Conservation (phyloP, 2,797 vertebrate genomes). For the Natrix natrix region DNA sequence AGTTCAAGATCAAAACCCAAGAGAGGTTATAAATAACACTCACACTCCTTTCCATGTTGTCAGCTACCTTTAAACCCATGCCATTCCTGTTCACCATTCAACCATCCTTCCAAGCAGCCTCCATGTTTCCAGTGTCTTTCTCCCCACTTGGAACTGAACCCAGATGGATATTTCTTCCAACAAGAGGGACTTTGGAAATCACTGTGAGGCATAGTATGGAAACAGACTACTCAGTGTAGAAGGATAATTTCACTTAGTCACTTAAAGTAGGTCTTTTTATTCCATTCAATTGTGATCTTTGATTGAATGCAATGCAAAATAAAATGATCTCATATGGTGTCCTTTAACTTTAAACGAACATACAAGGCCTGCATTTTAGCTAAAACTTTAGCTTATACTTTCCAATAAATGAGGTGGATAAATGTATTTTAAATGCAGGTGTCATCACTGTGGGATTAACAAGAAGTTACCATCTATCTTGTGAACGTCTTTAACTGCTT, state of each 20-base stretch:
- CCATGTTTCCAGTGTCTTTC: too few species aligned
- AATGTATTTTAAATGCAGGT: constrained; percentile 56
- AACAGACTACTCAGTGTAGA: not conserved
- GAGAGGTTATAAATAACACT: too few species aligned
- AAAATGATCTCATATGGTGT: constrained; percentile 20
- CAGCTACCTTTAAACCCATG: too few species aligned
- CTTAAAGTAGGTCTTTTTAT: not conserved
- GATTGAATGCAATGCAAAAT: constrained; percentile 22
- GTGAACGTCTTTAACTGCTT: constrained; percentile 38
- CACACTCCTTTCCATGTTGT: too few species aligned
- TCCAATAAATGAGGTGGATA: constrained; percentile 44
- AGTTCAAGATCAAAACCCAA: too few species aligned
- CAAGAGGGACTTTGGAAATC: too few species aligned
- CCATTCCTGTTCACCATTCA: too few species aligned
- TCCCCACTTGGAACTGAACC: too few species aligned
- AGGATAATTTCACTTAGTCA: not conserved
- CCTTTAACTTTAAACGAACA: constrained; percentile 40
- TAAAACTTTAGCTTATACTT: constrained; percentile 41
- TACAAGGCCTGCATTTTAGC: constrained; percentile 34
- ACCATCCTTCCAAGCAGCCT: too few species aligned
- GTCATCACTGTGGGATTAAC: constrained; percentile 44
- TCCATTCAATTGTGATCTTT: not conserved
- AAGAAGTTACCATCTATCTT: constrained; percentile 45
- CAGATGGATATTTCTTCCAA: too few species aligned
- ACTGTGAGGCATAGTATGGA: not conserved